These are phyloP conservation scores for Lipophrys pholis DNA, from an alignment of 2,113 vertebrate species.

Conservation along the genomic window DNA sequence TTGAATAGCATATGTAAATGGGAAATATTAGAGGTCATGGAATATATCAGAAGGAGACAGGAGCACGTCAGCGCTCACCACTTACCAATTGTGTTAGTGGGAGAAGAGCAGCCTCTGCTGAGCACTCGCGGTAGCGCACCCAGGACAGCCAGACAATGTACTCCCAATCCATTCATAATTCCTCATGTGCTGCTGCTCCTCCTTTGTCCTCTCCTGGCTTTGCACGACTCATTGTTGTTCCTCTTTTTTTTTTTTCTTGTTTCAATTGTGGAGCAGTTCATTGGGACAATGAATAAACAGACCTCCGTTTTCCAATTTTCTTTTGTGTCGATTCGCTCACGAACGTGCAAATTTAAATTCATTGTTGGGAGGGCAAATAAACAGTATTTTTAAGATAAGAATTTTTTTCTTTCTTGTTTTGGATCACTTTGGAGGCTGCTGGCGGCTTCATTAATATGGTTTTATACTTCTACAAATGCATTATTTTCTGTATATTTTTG, in stretches of 20 bases:
- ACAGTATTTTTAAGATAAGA: too few species aligned
- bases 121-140: constrained; percentile 32
- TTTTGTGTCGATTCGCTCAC: not conserved
- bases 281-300: constrained; percentile 14
- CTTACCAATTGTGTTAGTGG: constrained; percentile 60
- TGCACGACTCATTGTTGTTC: constrained; percentile 1
- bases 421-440: too few species aligned
- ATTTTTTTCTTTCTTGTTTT: too few species aligned
- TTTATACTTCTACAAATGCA: too few species aligned
- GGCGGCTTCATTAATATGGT: too few species aligned
- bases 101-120: constrained; percentile 68
- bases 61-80: not conserved
- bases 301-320: constrained; percentile 1
- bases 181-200: constrained; percentile 42
- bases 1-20: too few species aligned
- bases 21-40: not conserved
- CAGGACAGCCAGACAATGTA: constrained; percentile 41
- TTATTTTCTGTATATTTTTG: too few species aligned
- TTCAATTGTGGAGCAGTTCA: not conserved
- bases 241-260: not conserved
- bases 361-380: too few species aligned
- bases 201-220: constrained; percentile 1
- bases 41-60: not conserved
- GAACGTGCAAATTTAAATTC: too few species aligned
- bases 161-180: constrained; percentile 73